Percentiles rank a stretch among this genome's conserved stretches.
Evolutionary conservation across 2,888 invertebrate genomes (phyloP).

Genomic region (Drymonia ruficornis): DNA sequence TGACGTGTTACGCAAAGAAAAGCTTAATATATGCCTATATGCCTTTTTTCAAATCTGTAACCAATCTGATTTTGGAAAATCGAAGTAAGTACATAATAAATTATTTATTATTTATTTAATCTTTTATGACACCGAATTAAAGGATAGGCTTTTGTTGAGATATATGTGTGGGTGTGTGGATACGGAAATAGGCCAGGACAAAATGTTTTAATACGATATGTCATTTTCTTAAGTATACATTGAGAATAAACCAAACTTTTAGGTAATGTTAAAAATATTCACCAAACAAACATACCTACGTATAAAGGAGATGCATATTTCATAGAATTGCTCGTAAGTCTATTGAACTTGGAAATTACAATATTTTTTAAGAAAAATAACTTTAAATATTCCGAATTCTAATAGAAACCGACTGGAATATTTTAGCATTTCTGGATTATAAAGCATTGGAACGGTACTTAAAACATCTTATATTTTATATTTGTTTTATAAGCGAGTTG

Average conservation of each 20-base stretch:
- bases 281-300: neutral
- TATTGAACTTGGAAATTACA: constrained; percentile 33
- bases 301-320: constrained; percentile 32
- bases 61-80: too few species aligned
- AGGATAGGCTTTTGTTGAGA: too few species aligned
- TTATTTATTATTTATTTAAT: too few species aligned
- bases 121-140: too few species aligned
- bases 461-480: neutral
- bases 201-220: too few species aligned
- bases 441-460: neutral
- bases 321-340: constrained; percentile 25
- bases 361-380: constrained; percentile 22
- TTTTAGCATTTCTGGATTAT: neutral
- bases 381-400: constrained; percentile 24
- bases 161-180: too few species aligned
- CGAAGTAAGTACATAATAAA: too few species aligned
- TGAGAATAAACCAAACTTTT: constrained; percentile 15
- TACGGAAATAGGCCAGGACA: too few species aligned
- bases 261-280: neutral
- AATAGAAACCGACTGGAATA: neutral
- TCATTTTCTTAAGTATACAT: neutral
- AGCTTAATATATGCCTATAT: too few species aligned
- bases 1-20: too few species aligned
- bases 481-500: too few species aligned
- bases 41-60: too few species aligned